Evolutionary conservation across 1,140 invertebrate species (phyloP), one percentile per base, ranked within the genome.

Genomic region (Apis dorsata): DNA sequence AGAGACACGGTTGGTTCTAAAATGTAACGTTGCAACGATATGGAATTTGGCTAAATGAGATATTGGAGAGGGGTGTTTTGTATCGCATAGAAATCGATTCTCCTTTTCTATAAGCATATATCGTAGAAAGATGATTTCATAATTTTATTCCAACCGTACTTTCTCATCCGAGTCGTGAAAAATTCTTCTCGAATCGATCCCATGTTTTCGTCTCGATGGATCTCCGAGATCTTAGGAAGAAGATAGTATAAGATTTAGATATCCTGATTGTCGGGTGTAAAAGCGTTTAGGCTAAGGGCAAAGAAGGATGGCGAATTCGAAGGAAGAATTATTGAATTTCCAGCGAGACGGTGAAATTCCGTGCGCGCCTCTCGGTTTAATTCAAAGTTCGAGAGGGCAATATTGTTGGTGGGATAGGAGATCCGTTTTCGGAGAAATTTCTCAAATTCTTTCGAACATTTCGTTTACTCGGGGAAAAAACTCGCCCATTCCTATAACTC

Each of bases 371-470:
- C 44, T 49, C 57, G 70, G 66, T 82, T 82, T 82, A 82, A 82
- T 82, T 82, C 63, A 24, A 24, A 70, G 71, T 34, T 44, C 44
- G 19, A 7, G 51, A 44, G 28, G 57, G 19, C 65, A 19, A 78
- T 71, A 70, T 83, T 10, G 68, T 77, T 4, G 51, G 10, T 1
- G 12, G 13, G 24, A 21, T 24, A 13, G 70, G 17, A 8, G 53
- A 55, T 55, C 19, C 49, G 55, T 63, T 79, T 79, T 66, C n/a
- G 51, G 55, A 12, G 7, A 19, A 83, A 83, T 78, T n/a, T 78
- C 66, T 62, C 68, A 76, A 83, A 83, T 78, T 83, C 74, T 83
- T 83, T 66, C 28, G 21, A 79, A 55, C 70, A 51, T 78, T 69
- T 82, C 65, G 71, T 66, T 49, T 66, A 19, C 63, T 49, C 62